phyloP scores from a whole-genome alignment of 2,797 vertebrate genomes.

The Sciurus carolinensis region DNA sequence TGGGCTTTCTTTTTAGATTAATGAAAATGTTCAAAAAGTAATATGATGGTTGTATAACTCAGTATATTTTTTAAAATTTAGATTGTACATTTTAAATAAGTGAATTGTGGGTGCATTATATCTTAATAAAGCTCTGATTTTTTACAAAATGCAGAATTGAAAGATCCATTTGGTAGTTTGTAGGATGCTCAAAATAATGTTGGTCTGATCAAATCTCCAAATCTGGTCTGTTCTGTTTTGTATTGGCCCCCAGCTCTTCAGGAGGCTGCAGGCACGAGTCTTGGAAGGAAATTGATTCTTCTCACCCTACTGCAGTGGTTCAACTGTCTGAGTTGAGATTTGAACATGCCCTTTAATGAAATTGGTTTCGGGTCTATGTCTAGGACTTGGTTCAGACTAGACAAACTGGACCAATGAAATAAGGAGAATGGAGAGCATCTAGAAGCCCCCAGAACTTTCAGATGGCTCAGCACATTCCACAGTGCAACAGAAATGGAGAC shows the following conservation, averaged over 20 bases:
- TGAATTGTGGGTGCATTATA: not conserved
- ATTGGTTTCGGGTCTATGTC: not conserved
- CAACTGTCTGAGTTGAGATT: not conserved
- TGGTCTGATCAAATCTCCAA: not conserved
- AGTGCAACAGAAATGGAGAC: not conserved
- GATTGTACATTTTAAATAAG: not conserved
- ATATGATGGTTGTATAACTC: not conserved
- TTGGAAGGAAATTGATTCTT: not conserved
- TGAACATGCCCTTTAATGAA: constrained; percentile 3
- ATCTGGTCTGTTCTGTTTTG: not conserved
- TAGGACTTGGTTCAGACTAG: not conserved
- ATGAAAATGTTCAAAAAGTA: not conserved
- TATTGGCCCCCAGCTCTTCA: not conserved
- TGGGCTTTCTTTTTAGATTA: constrained; percentile 4
- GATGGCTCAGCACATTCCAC: not conserved
- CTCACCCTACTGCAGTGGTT: not conserved
- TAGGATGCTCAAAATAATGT: not conserved
- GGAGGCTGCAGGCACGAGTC: not conserved
- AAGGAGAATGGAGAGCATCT: not conserved
- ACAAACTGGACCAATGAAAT: not conserved
- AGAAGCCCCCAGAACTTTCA: not conserved
- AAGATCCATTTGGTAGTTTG: not conserved
- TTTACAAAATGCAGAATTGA: not conserved
- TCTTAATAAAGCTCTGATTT: not conserved
- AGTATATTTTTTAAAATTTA: not conserved